Base-by-base conservation (phyloP, 2,888 invertebrate species). In the Balanococcus diminutus region DNA sequence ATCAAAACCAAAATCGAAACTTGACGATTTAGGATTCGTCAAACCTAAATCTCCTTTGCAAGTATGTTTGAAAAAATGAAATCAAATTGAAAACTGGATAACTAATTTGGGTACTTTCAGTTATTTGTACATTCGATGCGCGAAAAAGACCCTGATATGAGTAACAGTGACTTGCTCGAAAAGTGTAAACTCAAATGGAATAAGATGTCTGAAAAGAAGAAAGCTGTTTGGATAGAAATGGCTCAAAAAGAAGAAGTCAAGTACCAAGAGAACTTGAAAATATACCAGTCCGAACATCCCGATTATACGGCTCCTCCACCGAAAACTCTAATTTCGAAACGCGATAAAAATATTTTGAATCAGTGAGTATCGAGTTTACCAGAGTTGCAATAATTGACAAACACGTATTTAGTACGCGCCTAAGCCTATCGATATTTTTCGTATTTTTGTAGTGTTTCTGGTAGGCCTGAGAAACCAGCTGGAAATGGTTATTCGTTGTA, bases 381-480 rank as follows among this genome's bases (percentile, higher is more conserved):
- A n/a, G n/a, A n/a, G n/a, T n/a, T n/a, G n/a, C n/a, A n/a, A n/a
- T n/a, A n/a, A n/a, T n/a, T n/a, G n/a, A n/a, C n/a, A n/a, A n/a
- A n/a, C n/a, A n/a, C n/a, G n/a, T n/a, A n/a, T n/a, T n/a, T n/a
- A n/a, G n/a, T n/a, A n/a, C n/a, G n/a, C n/a, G n/a, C n/a, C n/a
- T n/a, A n/a, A n/a, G n/a, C n/a, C n/a, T n/a, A n/a, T n/a, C n/a
- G n/a, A 16, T n/a, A n/a, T 22, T 31, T n/a, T 82, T 16, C 31
- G 19, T 28, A 56, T 56, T 72, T 4, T n/a, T 16, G 11, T 39
- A 85, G 85, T 51, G 82, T 84, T 46, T 83, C 86, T 19, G 87
- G 87, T 2, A 87, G 75, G 82, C 87, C 87, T n/a, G 81, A 86
- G 36, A 87, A 87, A 75, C 87, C 87, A 5, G 86, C 87, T 11